These are phyloP conservation scores for Panurus biarmicus DNA, from an alignment of 2,113 vertebrate genomes.

Conservation along the genomic window DNA sequence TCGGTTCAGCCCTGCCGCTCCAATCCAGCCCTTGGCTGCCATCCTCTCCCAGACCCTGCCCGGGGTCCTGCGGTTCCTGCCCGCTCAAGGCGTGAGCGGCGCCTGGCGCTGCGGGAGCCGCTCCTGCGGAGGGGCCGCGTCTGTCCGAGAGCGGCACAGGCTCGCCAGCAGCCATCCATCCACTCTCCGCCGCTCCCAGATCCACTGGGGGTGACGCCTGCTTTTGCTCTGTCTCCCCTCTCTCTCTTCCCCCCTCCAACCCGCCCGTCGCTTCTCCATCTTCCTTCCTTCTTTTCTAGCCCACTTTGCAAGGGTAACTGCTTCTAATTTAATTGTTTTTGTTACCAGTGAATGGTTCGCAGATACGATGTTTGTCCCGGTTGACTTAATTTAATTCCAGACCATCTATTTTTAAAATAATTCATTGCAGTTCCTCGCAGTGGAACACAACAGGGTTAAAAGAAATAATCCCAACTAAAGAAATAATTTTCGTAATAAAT, in stretches of 20 bases:
- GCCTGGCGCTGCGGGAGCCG: background rate
- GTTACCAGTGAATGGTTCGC: too few species aligned
- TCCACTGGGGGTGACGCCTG: background rate
- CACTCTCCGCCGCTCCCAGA: background rate
- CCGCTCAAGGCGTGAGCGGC: too few species aligned
- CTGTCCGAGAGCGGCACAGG: background rate
- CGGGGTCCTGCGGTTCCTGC: too few species aligned
- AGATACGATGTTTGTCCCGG: background rate
- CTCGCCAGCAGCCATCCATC: background rate
- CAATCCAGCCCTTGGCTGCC: background rate
- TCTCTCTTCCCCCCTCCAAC: accelerated
- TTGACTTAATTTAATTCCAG: background rate
- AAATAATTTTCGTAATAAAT: background rate
- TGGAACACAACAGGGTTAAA: accelerated
- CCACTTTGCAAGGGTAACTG: background rate
- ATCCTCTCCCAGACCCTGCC: background rate
- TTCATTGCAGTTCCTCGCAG: background rate
- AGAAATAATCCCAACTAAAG: background rate
- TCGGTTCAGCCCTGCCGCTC: accelerated
- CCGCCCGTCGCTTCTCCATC: background rate
- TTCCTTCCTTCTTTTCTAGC: background rate
- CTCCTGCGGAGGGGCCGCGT: background rate
- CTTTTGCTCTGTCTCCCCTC: too few species aligned
- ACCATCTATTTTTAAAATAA: background rate
- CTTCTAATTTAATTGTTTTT: background rate